Evolutionary conservation across 2,113 vertebrate genomes (phyloP), one percentile per base, ranked within the genome.

Genomic region (Oncorhynchus gorbuscha): DNA sequence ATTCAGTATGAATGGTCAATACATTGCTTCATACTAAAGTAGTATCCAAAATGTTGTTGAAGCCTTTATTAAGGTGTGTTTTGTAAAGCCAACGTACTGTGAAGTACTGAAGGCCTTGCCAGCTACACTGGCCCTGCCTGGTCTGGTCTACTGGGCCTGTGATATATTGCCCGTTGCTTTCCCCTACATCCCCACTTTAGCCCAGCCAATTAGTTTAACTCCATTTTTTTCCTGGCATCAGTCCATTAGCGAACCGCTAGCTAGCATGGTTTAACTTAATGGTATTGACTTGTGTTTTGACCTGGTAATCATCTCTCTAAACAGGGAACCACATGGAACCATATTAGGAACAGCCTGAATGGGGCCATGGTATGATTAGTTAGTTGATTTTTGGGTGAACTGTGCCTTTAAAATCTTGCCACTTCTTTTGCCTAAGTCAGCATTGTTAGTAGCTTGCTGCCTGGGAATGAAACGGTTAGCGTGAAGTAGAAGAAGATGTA

Each of bases 141-240:
- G 32, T 32, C 32, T 39, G 32, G 67, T 30, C 65, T 67, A 32
- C 12, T 67, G 65, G 28, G 69, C 67, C 69, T 20, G 77, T 81
- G 71, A 81, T 68, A 66, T 72, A 39, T 69, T 72, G 77, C 73
- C 3, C 45, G 68, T 72, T 71, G 76, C 55, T 73, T 59, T 68
- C 71, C 78, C 24, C 32, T 0, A 11, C 77, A 26, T 77, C 58
- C 9, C 39, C 39, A 45, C 39, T 45, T 9, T 11, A 45, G 39
- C 39, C 39, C 39, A 65, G 62, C 62, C 62, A 65, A 65, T 65
- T 69, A 82, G 71, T 48, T 75, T 64, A 85, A 76, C 35, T 72
- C n/a, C 76, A 87, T 81, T 67, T 75, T 75, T 86, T 82, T n/a
- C 64, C 49, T 73, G 48, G 72, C 80, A 77, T 69, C 58, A 64